phyloP scores from a whole-genome alignment of 2,797 vertebrate genomes.

The Sandelia bainsii region DNA sequence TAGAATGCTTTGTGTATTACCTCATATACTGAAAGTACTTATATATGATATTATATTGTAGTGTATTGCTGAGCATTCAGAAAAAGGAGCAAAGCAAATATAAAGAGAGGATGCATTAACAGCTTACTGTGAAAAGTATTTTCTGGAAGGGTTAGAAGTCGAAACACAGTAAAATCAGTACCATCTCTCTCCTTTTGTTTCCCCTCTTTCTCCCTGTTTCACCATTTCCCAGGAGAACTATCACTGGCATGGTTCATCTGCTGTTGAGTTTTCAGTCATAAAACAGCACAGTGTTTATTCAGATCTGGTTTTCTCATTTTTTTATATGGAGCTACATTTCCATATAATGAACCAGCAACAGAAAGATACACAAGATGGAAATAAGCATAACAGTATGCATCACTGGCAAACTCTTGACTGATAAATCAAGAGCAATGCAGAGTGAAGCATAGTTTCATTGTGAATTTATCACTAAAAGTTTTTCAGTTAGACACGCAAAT shows the following conservation, averaged over 20 bases:
- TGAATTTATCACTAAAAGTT: conserved; percentile 4
- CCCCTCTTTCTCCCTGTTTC: conserved; percentile 26
- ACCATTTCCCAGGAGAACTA: conserved; percentile 61
- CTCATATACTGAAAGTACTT: conserved; percentile 60
- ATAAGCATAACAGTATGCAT: conserved; percentile 5
- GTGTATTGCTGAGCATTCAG: conserved; percentile 58
- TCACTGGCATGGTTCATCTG: conserved; percentile 68
- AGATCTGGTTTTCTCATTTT: conserved; percentile 58
- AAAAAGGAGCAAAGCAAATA: conserved; percentile 59
- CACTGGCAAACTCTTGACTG: conserved; percentile 8
- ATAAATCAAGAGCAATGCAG: background rate
- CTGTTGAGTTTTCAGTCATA: conserved; percentile 61
- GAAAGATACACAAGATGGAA: conserved; percentile 22
- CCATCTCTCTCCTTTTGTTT: conserved; percentile 38
- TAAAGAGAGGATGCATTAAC: conserved; percentile 39
- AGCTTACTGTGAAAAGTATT: conserved; percentile 50
- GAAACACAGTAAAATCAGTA: conserved; percentile 56
- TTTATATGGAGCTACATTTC: conserved; percentile 54
- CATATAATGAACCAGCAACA: conserved; percentile 53
- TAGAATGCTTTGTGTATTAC: conserved; percentile 62
- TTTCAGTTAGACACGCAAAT: conserved; percentile 24
- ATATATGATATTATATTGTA: conserved; percentile 58
- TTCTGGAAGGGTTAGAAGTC: conserved; percentile 49
- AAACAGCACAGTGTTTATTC: conserved; percentile 68
- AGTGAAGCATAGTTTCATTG: conserved; percentile 14